Evolutionary conservation across 2,797 vertebrate species (phyloP), one percentile per base, ranked within the genome.

Genomic region (Mus caroli): DNA sequence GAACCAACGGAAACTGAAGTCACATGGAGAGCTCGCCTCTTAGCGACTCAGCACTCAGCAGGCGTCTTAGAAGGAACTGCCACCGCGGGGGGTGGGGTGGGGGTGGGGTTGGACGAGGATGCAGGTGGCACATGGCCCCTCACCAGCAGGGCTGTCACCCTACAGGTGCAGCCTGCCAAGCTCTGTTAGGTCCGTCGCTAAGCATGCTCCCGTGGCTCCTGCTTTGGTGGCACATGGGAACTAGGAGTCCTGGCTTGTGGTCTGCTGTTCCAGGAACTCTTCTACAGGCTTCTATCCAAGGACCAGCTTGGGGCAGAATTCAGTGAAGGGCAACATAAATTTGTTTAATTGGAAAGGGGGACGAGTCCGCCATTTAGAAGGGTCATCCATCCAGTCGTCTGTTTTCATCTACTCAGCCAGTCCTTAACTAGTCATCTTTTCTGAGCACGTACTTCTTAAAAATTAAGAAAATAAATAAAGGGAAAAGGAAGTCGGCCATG

Each of bases 1-100:
- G 98, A 98, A 98, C 96, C 52, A 97, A 98, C 99, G 98, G 98
- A 99, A 99, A 96, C 98, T 98, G 98, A 97, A 98, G 99, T 99
- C 99, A 99, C 99, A 99, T 99, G 98, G 98, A 99, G 96, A 95
- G 95, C 95, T 28, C 93, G 96, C 93, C 85, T 97, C 97, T 80
- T 67, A 43, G 98, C 98, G 90, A 97, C 94, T 96, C 92, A 37
- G 95, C 97, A 71, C 89, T 87, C 97, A 94, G 85, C 98, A n/a
- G 89, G 94, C 96, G 20, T 62, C 78, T 28, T 14, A 97, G 97
- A 96, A 98, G 98, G 98, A 98, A 98, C 94, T 92, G 88, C 89
- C 0, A 64, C 78, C 13, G 13, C 95, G 95, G 75, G 56, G 71
- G 54, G 13, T 4, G 76, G 22, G 31, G 31, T 3, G 10, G 15